Evolutionary conservation across 2,888 invertebrate genomes (phyloP), one percentile per base, ranked within the genome.

Genomic region (Macropis europaea): DNA sequence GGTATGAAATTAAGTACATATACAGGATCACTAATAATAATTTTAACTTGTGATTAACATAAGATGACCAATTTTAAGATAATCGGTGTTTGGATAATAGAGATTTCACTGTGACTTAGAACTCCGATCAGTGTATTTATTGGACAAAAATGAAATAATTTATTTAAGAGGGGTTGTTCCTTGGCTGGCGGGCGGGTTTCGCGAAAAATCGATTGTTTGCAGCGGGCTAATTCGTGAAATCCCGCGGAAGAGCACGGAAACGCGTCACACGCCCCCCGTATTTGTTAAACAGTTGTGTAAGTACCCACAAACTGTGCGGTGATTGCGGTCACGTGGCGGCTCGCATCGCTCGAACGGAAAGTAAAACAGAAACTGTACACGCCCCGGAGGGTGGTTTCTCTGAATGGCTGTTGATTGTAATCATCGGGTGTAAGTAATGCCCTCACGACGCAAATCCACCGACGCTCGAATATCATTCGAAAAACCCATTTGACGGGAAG

Each of bases 381-480:
- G 79, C 70, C 78, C 78, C 75, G 81, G 83, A 82, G 84, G 86
- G 84, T 87, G 84, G 81, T 86, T 89, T 84, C 87, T 83, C 83
- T 89, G 89, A 89, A 90, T 90, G 83, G 87, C 82, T 84, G 84
- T 86, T 89, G 90, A 90, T 90, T 90, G 89, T 87, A 88, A 89
- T 89, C 89, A 85, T 86, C 83, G 84, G 84, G 82, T 86, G 88
- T 88, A 89, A 90, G 88, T 89, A 90, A 90, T 86, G 84, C 86
- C 83, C 82, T 82, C 79, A 79, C 81, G 81, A 77, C 77, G 74
- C 77, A 76, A 82, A 81, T 76, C 78, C 68, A 52, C 6, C 36
- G 43, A 47, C 34, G 48, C 63, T 24, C 47, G 54, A 22, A 59
- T 67, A 45, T 67, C 54, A 66, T 48, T 61, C 60, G 53, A 77